A percentile compares a stretch with the other conserved stretches of the same genome.
Evolutionary conservation across 2,888 invertebrate genomes (phyloP).

Genomic region (Mycalesis mineus): DNA sequence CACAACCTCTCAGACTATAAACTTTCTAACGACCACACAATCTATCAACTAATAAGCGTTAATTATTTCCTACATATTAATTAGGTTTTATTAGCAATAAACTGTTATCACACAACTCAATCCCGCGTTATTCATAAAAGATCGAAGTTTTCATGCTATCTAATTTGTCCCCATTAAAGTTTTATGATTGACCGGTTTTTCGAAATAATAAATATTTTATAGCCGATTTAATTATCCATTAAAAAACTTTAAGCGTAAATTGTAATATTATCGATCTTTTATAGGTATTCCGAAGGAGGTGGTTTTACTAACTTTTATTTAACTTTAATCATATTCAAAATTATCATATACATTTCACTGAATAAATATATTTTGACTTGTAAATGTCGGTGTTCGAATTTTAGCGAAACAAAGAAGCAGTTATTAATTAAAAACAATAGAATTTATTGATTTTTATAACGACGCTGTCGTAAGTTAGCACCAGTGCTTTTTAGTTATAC

Average conservation of each 20-base stretch:
- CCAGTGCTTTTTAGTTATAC: no score
- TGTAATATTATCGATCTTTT: not conserved
- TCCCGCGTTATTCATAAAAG: conserved; percentile 22
- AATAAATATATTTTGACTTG: no score
- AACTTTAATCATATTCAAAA: no score
- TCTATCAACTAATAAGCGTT: conserved; percentile 53
- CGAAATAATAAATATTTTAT: conserved; percentile 9
- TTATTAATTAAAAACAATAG: no score
- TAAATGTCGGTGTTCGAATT: no score
- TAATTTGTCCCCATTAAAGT: conserved; percentile 21
- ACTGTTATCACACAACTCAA: conserved; percentile 25
- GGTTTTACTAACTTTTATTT: no score
- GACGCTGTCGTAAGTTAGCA: no score
- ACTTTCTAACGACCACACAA: conserved; percentile 28
- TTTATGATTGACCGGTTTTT: conserved; percentile 14
- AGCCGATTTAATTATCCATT: conserved; percentile 2
- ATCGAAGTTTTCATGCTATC: conserved; percentile 18
- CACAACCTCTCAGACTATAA: conserved; percentile 2
- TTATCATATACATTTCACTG: no score
- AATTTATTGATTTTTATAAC: no score
- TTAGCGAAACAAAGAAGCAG: no score
- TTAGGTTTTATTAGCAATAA: conserved; percentile 25
- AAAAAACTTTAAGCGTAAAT: conserved; percentile 1
- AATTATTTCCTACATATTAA: conserved; percentile 58
- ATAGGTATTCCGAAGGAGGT: not conserved